A percentile compares a stretch with the other conserved stretches of the same genome.
Conservation (phyloP, 2,113 vertebrate species). For the Opisthocomus hoazin region DNA sequence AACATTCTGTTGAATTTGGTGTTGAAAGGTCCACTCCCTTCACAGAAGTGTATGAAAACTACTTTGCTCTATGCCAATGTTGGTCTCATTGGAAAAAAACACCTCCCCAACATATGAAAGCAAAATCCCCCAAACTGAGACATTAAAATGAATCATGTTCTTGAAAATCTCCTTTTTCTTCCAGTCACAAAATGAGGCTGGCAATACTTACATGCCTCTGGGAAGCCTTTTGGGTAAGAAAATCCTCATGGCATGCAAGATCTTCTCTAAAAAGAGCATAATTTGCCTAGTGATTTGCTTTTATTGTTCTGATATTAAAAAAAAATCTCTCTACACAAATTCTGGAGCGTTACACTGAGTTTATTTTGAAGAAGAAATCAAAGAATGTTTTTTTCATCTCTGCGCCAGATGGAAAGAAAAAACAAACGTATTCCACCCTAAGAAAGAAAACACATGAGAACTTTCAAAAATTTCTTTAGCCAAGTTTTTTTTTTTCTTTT, state of each 20-base stretch:
- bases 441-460: slow-evolving; percentile 41
- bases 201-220: not conserved
- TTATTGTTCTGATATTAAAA: not conserved
- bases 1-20: not conserved
- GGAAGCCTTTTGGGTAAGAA: not conserved
- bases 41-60: not conserved
- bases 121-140: not conserved
- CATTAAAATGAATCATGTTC: not conserved
- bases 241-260: not conserved
- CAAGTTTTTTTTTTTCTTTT: not conserved
- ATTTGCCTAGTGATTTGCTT: not conserved
- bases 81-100: not conserved
- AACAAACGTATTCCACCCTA: not conserved
- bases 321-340: not conserved
- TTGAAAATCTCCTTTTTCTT: not conserved
- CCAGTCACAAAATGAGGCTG: not conserved
- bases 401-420: slow-evolving; percentile 29
- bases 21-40: not conserved
- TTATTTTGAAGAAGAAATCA: slow-evolving; percentile 56
- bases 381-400: slow-evolving; percentile 23
- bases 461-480: not conserved
- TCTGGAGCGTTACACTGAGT: not conserved
- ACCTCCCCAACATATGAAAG: not conserved
- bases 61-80: not conserved
- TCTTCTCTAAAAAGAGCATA: not conserved